A percentile compares a stretch with the other conserved stretches of the same genome.
Conservation (phyloP, 2,797 vertebrate genomes). For the Avahi laniger region DNA sequence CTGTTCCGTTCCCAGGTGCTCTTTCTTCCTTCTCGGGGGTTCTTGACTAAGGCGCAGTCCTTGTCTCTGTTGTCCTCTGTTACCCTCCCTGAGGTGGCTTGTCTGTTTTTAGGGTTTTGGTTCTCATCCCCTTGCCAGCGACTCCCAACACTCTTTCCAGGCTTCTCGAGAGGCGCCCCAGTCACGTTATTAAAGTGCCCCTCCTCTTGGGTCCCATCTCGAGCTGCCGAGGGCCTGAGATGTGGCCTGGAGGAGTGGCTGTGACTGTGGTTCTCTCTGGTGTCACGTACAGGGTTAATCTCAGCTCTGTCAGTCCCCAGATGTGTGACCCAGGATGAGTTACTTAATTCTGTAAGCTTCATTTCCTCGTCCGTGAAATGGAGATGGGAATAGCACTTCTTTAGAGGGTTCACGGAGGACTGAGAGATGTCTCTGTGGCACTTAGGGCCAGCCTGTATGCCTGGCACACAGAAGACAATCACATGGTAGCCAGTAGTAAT, state of each 20-base stretch:
- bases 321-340: not conserved
- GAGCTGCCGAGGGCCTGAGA: not conserved
- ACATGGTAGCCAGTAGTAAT: not conserved
- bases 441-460: not conserved
- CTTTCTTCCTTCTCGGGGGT: not conserved
- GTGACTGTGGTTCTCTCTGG: not conserved
- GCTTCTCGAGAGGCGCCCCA: not conserved
- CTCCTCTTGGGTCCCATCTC: not conserved
- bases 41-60: not conserved
- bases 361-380: not conserved
- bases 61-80: not conserved
- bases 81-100: not conserved
- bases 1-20: not conserved
- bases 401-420: not conserved
- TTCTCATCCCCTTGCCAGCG: not conserved
- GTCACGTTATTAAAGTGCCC: not conserved
- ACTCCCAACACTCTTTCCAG: not conserved
- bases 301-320: not conserved
- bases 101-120: not conserved
- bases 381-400: not conserved
- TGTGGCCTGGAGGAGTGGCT: not conserved
- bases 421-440: not conserved
- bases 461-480: not conserved
- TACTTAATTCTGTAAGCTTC: not conserved
- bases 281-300: not conserved